Conservation (phyloP, 2,888 invertebrate genomes). For the Limenitis camilla region DNA sequence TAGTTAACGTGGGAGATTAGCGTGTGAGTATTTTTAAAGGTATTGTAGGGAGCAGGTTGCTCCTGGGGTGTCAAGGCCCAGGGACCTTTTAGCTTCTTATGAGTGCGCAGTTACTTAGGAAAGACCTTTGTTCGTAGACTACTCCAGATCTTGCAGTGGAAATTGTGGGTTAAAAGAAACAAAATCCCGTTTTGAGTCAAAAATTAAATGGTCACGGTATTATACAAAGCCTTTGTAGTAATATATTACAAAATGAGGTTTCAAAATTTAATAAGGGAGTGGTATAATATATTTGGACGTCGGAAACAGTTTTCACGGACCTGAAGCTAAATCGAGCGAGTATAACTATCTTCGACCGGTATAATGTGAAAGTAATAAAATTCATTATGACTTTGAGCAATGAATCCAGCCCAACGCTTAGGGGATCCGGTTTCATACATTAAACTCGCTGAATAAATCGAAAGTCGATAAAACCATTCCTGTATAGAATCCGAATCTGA, state of each 20-base stretch:
- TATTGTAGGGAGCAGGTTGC: too few relatives aligned
- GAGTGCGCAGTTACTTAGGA: too few relatives aligned
- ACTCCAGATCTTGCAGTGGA: too few relatives aligned
- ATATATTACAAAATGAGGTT: constrained; percentile 22
- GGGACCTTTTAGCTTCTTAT: too few relatives aligned
- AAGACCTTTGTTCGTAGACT: too few relatives aligned
- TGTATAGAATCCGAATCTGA: constrained; percentile 40
- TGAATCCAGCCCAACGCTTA: constrained; percentile 43
- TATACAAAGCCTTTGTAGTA: constrained; percentile 21
- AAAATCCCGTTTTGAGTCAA: too few relatives aligned
- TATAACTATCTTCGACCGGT: constrained; percentile 36
- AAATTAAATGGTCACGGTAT: not conserved
- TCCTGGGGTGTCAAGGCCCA: too few relatives aligned
- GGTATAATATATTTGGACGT: constrained; percentile 21
- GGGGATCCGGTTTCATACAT: constrained; percentile 51
- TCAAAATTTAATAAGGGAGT: constrained; percentile 24
- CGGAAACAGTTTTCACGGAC: constrained; percentile 22
- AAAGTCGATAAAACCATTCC: constrained; percentile 53
- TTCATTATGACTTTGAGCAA: constrained; percentile 49
- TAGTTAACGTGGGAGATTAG: too few relatives aligned
- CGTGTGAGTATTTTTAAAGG: too few relatives aligned
- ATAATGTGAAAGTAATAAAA: constrained; percentile 52
- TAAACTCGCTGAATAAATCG: constrained; percentile 58
- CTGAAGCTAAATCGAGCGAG: constrained; percentile 39
- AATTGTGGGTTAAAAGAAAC: too few relatives aligned